A percentile compares a stretch with the other conserved stretches of the same genome.
Conservation (phyloP, 2,113 vertebrate genomes). For the Talpa occidentalis region DNA sequence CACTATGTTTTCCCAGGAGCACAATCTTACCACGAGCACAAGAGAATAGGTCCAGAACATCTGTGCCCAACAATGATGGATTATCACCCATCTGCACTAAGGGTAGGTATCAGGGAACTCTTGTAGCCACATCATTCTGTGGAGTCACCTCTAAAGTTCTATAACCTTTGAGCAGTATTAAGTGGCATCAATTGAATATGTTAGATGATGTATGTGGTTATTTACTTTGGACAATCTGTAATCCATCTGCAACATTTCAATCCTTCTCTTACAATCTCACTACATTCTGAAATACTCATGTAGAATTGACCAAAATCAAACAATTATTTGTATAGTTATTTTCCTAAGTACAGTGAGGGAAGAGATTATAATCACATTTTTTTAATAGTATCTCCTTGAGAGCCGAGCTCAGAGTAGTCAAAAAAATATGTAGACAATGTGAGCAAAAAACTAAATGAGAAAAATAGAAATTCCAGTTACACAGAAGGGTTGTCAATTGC, state of each 20-base stretch:
- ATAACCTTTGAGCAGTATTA: not conserved
- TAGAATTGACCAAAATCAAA: not conserved
- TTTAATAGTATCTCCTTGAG: not conserved
- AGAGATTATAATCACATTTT: not conserved
- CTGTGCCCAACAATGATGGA: not conserved
- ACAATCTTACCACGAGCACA: not conserved
- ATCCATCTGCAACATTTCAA: not conserved
- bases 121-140: not conserved
- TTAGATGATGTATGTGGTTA: not conserved
- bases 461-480: not conserved
- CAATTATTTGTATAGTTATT: not conserved
- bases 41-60: not conserved
- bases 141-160: not conserved
- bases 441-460: slow-evolving; percentile 8
- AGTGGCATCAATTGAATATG: not conserved
- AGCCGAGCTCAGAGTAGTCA: not conserved
- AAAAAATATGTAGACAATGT: not conserved
- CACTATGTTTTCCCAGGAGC: not conserved
- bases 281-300: not conserved
- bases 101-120: not conserved
- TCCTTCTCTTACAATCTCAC: not conserved
- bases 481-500: not conserved
- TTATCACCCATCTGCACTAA: not conserved
- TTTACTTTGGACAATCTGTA: not conserved
- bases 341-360: not conserved